phyloP scores from a whole-genome alignment of 1,140 invertebrate genomes.

The Carcinoscorpius rotundicauda region DNA sequence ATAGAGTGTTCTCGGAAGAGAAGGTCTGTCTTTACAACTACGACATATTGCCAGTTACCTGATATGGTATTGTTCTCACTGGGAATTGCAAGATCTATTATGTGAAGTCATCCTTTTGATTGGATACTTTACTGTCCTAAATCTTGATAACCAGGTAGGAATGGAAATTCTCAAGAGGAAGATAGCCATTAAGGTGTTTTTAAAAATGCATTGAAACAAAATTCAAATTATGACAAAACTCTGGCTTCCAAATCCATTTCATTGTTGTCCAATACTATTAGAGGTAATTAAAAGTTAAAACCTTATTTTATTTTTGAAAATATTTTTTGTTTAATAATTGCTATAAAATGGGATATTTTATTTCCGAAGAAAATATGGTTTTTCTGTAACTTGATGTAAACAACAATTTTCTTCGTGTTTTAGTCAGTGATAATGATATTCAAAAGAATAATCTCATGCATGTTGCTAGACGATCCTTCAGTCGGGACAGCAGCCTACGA shows the following conservation, averaged over 20 bases:
- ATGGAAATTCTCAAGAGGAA: neutral
- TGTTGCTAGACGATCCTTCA: constrained; percentile 55
- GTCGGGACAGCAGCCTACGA: constrained; percentile 64
- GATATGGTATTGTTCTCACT: constrained; percentile 60
- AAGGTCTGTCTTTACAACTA: constrained; percentile 72
- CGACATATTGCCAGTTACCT: constrained; percentile 75
- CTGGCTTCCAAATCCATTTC: too few species aligned
- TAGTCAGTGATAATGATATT: neutral
- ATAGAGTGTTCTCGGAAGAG: constrained; percentile 67
- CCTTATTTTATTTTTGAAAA: too few species aligned
- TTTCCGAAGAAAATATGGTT: too few species aligned
- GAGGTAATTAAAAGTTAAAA: too few species aligned
- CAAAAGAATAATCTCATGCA: constrained; percentile 7
- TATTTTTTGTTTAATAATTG: too few species aligned
- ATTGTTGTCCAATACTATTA: too few species aligned
- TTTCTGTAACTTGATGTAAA: too few species aligned
- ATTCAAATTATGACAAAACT: neutral
- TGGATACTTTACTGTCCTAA: constrained; percentile 66
- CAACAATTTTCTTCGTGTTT: too few species aligned
- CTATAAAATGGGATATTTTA: too few species aligned
- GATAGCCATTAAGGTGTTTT: neutral
- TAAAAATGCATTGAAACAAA: neutral
- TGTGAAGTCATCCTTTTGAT: constrained; percentile 61
- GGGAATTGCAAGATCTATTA: constrained; percentile 41
- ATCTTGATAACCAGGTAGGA: constrained; percentile 65